These are phyloP conservation scores for Acromyrmex charruanus DNA, from an alignment of 1,140 invertebrate genomes.

Conservation along the genomic window DNA sequence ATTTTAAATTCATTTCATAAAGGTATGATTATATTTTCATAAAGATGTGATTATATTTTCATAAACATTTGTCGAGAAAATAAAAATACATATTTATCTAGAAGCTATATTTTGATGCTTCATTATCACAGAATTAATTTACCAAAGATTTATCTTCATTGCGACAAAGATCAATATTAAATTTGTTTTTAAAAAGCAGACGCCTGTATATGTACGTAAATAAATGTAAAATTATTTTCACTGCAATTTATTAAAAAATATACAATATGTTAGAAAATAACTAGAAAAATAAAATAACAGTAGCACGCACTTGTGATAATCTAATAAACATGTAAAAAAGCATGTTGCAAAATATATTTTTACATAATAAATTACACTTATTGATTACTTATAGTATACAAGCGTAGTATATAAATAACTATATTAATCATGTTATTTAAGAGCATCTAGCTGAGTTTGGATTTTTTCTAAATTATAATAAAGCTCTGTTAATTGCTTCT, in stretches of 20 bases:
- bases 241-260: conserved; percentile 11
- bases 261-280: conserved; percentile 5
- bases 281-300: no score
- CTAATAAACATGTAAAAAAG: conserved; percentile 15
- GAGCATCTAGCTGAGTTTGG: conserved; percentile 81
- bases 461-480: conserved; percentile 82
- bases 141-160: background rate
- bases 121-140: background rate
- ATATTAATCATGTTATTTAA: conserved; percentile 76
- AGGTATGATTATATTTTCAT: background rate
- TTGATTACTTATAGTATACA: background rate
- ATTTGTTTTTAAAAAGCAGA: background rate
- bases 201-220: background rate
- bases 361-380: conserved; percentile 20
- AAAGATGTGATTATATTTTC: background rate
- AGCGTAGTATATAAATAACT: background rate
- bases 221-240: conserved; percentile 10
- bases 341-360: conserved; percentile 56
- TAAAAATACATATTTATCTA: background rate
- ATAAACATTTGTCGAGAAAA: background rate
- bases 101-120: background rate
- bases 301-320: background rate
- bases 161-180: background rate
- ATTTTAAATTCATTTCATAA: background rate
- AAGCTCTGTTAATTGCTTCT: conserved; percentile 77